These are phyloP conservation scores for Prietella phreatophila DNA, from an alignment of 2,113 vertebrate genomes.

Conservation along the genomic window DNA sequence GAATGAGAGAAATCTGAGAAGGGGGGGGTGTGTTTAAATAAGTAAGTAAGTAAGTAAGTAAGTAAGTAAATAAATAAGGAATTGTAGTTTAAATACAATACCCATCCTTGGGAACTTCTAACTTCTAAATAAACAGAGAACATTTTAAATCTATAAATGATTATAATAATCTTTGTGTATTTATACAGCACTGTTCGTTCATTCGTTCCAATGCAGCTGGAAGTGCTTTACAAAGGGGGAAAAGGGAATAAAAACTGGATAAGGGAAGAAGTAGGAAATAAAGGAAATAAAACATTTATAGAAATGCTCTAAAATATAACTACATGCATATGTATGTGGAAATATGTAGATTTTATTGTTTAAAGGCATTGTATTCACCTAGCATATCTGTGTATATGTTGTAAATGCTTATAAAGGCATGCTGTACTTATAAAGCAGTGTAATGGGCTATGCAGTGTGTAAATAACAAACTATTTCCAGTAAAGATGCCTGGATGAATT, in stretches of 20 bases:
- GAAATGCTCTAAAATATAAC: no score
- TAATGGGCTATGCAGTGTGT: background rate
- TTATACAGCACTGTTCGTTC: background rate
- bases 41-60: no score
- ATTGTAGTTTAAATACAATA: background rate
- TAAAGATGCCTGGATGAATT: no score
- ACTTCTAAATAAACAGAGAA: background rate
- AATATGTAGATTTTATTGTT: background rate
- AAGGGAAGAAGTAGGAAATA: background rate
- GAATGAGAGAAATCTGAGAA: background rate
- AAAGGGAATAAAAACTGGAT: background rate
- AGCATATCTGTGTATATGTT: background rate
- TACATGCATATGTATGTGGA: background rate
- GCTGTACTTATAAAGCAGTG: background rate
- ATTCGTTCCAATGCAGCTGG: background rate
- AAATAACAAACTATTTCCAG: no score
- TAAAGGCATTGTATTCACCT: no score
- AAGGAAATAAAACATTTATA: no score
- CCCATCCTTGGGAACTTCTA: background rate
- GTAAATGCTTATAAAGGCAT: background rate
- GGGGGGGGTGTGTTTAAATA: no score
- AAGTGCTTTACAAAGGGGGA: background rate
- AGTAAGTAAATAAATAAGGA: background rate
- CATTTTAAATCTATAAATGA: background rate
- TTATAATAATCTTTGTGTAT: background rate